A percentile compares a stretch with the other conserved stretches of the same genome.
These are phyloP conservation scores for Coturnix japonica DNA, from an alignment of 2,113 vertebrate genomes.

Conservation along the genomic window DNA sequence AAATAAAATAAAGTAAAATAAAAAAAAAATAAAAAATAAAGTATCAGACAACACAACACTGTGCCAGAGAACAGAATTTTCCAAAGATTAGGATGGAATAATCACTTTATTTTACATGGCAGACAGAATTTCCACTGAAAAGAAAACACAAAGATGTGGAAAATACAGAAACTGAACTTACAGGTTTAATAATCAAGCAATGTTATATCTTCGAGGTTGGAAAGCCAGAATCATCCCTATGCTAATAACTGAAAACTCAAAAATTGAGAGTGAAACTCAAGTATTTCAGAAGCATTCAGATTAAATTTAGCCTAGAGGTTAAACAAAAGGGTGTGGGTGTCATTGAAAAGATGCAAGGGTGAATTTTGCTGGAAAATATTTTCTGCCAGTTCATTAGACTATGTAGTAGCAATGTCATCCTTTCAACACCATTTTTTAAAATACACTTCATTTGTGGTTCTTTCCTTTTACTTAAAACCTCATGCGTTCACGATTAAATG, in stretches of 20 bases:
- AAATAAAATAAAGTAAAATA: background rate
- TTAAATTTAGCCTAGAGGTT: background rate
- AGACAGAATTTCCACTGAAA: constrained; percentile 71
- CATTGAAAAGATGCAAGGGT: background rate
- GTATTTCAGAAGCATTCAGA: background rate
- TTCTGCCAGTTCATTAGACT: background rate
- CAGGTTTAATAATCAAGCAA: constrained; percentile 40
- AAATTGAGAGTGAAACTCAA: background rate
- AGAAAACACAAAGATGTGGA: constrained; percentile 60
- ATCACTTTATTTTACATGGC: constrained; percentile 74
- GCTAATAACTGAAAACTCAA: background rate
- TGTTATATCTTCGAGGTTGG: constrained; percentile 8
- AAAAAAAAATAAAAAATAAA: constrained; percentile 29
- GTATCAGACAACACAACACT: constrained; percentile 43
- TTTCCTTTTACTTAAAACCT: background rate
- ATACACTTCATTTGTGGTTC: background rate
- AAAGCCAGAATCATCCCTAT: background rate
- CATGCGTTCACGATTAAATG: background rate
- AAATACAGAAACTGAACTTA: constrained; percentile 55
- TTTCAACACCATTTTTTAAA: background rate
- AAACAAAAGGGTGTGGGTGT: background rate
- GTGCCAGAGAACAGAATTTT: constrained; percentile 67
- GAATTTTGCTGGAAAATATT: background rate
- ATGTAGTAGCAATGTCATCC: background rate
- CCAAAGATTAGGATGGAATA: constrained; percentile 60